Percentiles rank a stretch among this genome's conserved stretches.
These are phyloP conservation scores for Bruchidius siliquastri DNA, from an alignment of 2,888 invertebrate species.

Conservation along the genomic window DNA sequence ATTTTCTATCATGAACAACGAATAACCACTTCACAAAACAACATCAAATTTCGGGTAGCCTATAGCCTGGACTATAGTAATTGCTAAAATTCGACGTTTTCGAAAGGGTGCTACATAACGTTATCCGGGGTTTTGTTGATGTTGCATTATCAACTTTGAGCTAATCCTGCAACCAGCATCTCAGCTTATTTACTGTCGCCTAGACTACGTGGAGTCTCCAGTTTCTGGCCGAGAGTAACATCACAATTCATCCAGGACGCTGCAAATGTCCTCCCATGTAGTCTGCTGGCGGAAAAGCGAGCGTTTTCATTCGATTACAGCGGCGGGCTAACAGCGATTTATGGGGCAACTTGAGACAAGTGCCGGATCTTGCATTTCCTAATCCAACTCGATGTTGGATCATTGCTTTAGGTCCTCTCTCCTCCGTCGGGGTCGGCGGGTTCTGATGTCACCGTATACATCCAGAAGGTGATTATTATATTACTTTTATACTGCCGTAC, in stretches of 20 bases:
- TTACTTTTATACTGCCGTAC: no score
- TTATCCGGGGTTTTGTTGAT: no score
- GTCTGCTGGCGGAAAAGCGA: neutral
- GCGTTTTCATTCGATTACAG: neutral
- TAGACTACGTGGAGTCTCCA: neutral
- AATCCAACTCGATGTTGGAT: neutral
- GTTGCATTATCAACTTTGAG: no score
- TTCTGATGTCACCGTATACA: no score
- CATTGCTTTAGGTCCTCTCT: neutral
- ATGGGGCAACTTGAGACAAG: neutral
- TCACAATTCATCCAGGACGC: neutral
- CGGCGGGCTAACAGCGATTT: neutral
- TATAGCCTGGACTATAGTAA: no score
- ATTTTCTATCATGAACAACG: no score
- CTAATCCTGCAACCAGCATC: neutral
- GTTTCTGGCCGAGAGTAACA: neutral
- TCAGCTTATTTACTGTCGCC: neutral
- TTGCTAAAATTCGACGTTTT: no score
- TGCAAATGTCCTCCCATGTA: neutral
- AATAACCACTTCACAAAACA: no score
- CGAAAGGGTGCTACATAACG: no score
- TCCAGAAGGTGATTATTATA: no score
- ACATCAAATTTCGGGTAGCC: no score
- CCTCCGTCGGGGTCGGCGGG: no score
- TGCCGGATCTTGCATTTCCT: neutral